phyloP scores from a whole-genome alignment of 1,140 invertebrate genomes.

The Leptinotarsa lineolata region DNA sequence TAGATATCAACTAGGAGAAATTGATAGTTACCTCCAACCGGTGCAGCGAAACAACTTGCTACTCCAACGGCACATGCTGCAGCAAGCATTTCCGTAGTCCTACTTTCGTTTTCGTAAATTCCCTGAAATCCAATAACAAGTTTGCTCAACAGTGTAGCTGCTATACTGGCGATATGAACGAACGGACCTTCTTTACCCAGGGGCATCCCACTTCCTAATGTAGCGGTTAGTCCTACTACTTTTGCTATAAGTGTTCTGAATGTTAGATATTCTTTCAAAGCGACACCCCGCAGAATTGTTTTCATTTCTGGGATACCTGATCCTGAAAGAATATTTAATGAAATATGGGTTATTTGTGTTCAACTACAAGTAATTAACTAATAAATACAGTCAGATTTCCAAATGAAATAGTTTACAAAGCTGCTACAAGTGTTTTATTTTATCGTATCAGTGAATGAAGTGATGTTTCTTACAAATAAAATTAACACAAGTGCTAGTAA shows the following conservation, averaged over 20 bases:
- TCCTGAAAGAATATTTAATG: constrained; percentile 61
- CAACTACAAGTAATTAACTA: no score
- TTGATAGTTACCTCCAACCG: constrained; percentile 71
- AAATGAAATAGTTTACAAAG: no score
- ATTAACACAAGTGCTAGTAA: no score
- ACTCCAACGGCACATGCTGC: constrained; percentile 96
- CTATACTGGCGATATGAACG: constrained; percentile 95
- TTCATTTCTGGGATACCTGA: constrained; percentile 99
- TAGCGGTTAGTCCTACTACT: constrained; percentile 91
- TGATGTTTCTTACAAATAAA: background rate
- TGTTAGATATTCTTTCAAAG: constrained; percentile 95
- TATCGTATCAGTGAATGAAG: no score
- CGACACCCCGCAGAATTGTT: constrained; percentile 93
- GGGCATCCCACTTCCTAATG: constrained; percentile 92
- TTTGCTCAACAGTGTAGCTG: constrained; percentile 91
- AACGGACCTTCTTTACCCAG: constrained; percentile 88
- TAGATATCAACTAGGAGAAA: no score
- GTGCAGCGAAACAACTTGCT: constrained; percentile 92
- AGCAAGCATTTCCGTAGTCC: constrained; percentile 93
- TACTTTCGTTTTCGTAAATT: constrained; percentile 91
- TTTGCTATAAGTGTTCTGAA: constrained; percentile 94
- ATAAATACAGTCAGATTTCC: no score
- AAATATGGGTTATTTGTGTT: no score
- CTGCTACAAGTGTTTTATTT: no score
- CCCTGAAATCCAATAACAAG: constrained; percentile 90